Percentiles rank a stretch among this genome's conserved stretches.
Evolutionary conservation across 2,797 vertebrate genomes (phyloP).

Genomic region (Phrynocephalus vlangalii): DNA sequence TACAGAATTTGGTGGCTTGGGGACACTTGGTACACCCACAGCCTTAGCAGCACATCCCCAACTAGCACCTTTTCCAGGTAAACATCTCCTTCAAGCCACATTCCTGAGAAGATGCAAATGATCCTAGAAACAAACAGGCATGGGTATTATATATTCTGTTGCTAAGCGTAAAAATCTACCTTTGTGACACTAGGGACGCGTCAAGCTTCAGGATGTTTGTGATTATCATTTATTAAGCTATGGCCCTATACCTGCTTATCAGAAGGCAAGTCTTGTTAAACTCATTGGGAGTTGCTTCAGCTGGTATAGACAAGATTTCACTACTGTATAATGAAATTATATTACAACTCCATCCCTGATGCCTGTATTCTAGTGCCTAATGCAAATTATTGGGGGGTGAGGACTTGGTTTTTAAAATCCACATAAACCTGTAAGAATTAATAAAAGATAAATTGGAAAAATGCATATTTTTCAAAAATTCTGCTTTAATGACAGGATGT

Average conservation of each 20-base stretch:
- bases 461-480: neutral
- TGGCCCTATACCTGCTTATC: neutral
- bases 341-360: neutral
- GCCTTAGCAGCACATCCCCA: slow-evolving; percentile 84
- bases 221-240: neutral
- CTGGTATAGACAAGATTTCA: neutral
- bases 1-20: slow-evolving; percentile 89
- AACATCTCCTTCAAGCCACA: slow-evolving; percentile 62
- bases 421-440: neutral
- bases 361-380: neutral
- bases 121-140: slow-evolving; percentile 9
- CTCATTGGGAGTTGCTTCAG: neutral
- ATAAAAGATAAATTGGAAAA: neutral
- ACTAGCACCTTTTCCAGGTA: slow-evolving; percentile 87
- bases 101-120: slow-evolving; percentile 59
- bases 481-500: neutral
- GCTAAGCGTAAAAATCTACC: neutral
- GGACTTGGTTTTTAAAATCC: neutral
- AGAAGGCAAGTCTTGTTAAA: neutral
- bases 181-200: neutral
- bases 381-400: neutral
- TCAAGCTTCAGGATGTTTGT: neutral
- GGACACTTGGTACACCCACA: slow-evolving; percentile 86
- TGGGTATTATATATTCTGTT: slow-evolving; percentile 10
- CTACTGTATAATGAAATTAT: neutral